Evolutionary conservation across 1,140 invertebrate species (phyloP).

Genomic region (Mizuhopecten yessoensis): DNA sequence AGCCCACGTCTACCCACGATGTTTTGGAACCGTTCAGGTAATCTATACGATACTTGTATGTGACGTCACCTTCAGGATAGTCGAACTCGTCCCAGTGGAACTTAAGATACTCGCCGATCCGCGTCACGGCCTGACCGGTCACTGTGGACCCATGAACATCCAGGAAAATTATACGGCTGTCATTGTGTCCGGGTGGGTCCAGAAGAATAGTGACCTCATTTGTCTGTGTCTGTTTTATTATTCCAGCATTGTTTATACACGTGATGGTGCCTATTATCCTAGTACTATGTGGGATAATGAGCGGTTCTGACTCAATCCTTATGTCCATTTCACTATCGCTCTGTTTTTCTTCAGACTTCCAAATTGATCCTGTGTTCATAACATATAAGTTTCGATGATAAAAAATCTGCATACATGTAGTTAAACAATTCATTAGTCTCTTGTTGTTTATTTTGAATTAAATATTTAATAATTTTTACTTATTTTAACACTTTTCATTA

Average conservation of each 20-base stretch:
- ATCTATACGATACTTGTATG: background rate
- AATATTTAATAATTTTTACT: too few relatives aligned
- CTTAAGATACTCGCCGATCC: background rate
- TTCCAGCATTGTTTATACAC: background rate
- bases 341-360: background rate
- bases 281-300: background rate
- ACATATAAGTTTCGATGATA: too few relatives aligned
- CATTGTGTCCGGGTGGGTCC: background rate
- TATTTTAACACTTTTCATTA: too few relatives aligned
- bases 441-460: too few relatives aligned
- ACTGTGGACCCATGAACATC: background rate
- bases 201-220: background rate
- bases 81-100: conserved; percentile 20
- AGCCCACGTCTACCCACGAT: background rate
- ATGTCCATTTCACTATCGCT: background rate
- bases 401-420: too few relatives aligned
- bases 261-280: background rate
- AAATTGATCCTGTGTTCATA: background rate
- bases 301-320: background rate
- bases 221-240: background rate
- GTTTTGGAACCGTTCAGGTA: background rate
- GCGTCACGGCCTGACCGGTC: background rate
- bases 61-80: background rate
- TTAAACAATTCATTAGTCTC: too few relatives aligned
- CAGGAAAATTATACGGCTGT: background rate